Conservation (phyloP, 2,797 vertebrate genomes). For the Phataginus tricuspis region DNA sequence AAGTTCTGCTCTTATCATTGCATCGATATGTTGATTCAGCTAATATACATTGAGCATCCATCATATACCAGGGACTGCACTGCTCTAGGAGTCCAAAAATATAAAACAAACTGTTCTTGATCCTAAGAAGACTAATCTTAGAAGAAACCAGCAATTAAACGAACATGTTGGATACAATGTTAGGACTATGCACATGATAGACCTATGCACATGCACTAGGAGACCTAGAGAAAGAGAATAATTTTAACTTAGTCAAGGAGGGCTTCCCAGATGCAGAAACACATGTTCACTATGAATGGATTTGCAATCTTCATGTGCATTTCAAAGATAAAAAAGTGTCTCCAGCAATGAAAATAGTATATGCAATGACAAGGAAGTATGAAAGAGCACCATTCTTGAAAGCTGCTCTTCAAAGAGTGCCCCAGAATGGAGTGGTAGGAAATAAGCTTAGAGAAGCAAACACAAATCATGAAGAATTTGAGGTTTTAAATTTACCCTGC, state of each 20-base stretch:
- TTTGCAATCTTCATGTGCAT: neutral
- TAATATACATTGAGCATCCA: neutral
- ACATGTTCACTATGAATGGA: neutral
- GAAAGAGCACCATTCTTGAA: neutral
- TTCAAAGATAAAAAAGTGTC: neutral
- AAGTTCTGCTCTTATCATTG: neutral
- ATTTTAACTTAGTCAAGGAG: neutral
- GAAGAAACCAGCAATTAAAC: neutral
- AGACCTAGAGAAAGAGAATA: neutral
- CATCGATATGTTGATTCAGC: neutral
- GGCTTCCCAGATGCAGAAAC: neutral
- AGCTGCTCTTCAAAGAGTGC: neutral
- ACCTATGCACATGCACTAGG: neutral
- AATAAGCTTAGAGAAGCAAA: neutral
- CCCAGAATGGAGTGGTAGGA: neutral
- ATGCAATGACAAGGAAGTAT: neutral
- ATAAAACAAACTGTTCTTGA: neutral
- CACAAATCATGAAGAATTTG: conserved; percentile 1
- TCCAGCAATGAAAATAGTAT: neutral
- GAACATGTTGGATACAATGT: neutral
- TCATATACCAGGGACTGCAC: neutral
- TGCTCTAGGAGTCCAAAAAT: neutral
- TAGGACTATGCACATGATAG: neutral
- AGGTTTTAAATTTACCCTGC: conserved; percentile 15
- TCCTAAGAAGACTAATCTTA: neutral